A percentile compares a stretch with the other conserved stretches of the same genome.
Evolutionary conservation across 1,140 invertebrate species (phyloP).

Genomic region (Dufourea novaeangliae): DNA sequence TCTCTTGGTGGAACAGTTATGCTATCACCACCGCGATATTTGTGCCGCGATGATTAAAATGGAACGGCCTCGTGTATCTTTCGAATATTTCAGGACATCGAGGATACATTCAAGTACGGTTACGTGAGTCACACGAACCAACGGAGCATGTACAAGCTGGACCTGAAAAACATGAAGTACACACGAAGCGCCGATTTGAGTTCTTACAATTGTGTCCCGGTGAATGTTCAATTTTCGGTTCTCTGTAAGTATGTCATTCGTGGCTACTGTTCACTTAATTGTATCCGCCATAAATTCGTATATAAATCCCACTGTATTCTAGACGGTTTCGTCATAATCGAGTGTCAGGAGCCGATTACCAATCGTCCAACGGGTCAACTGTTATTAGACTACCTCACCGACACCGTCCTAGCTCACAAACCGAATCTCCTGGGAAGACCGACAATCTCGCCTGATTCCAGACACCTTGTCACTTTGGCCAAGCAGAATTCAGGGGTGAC

Average conservation of each 20-base stretch:
- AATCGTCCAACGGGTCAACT: constrained; percentile 86
- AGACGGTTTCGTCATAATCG: constrained; percentile 89
- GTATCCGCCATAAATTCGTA: neutral
- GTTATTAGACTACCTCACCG: constrained; percentile 89
- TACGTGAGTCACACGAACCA: constrained; percentile 90
- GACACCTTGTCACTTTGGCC: constrained; percentile 87
- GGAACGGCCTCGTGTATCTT: too few species aligned
- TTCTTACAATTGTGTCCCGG: constrained; percentile 89
- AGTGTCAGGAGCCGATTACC: constrained; percentile 87
- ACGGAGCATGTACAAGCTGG: constrained; percentile 89
- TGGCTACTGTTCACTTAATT: neutral
- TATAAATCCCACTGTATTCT: constrained; percentile 28
- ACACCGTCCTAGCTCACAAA: constrained; percentile 87
- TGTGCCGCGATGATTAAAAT: too few species aligned
- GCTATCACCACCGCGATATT: too few species aligned
- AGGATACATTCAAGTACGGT: constrained; percentile 87
- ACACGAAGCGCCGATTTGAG: constrained; percentile 88
- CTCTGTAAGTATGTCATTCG: constrained; percentile 84
- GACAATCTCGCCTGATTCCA: constrained; percentile 87
- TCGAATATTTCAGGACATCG: constrained; percentile 67
- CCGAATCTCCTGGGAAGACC: constrained; percentile 86
- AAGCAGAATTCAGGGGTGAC: constrained; percentile 84
- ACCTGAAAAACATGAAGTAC: constrained; percentile 89
- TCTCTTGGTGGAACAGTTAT: too few species aligned
- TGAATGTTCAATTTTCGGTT: constrained; percentile 87